These are phyloP conservation scores for Mylabris phalerata DNA, from an alignment of 1,140 invertebrate genomes.

Conservation along the genomic window DNA sequence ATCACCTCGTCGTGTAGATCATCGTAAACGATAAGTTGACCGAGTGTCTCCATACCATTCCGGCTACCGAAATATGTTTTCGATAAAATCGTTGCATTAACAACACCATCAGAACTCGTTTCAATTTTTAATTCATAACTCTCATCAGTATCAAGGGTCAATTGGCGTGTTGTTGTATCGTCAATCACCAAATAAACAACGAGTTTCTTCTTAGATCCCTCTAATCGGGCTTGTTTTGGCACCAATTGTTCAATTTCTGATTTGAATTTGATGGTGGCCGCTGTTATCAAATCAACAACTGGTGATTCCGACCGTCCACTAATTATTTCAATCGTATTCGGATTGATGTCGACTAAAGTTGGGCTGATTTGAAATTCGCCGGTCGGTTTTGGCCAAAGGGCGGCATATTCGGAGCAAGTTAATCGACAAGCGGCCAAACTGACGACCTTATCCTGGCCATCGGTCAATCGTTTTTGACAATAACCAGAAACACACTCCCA, in stretches of 20 bases:
- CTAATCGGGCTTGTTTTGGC: constrained; percentile 12
- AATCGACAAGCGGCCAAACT: constrained; percentile 56
- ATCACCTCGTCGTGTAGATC: constrained; percentile 52
- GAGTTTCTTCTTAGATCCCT: too few species aligned
- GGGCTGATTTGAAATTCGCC: constrained; percentile 51
- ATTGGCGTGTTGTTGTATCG: constrained; percentile 13
- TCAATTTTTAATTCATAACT: constrained; percentile 55
- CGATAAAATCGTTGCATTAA: constrained; percentile 56
- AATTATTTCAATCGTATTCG: constrained; percentile 48
- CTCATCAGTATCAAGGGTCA: constrained; percentile 59
- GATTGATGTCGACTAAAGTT: constrained; percentile 53
- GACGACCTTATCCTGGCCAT: constrained; percentile 44
- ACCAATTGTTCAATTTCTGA: constrained; percentile 39
- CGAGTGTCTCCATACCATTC: constrained; percentile 70
- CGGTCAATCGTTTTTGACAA: constrained; percentile 50
- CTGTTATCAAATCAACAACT: constrained; percentile 42
- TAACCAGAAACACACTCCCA: constrained; percentile 49
- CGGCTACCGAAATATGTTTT: constrained; percentile 65
- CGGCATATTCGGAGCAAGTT: constrained; percentile 52
- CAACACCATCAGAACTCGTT: constrained; percentile 39
- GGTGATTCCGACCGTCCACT: constrained; percentile 38
- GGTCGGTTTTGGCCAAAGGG: constrained; percentile 67
- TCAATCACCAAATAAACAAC: constrained; percentile 5
- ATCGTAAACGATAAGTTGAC: constrained; percentile 68
- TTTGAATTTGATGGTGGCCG: constrained; percentile 37